These are phyloP conservation scores for Echinarachnius parma DNA, from an alignment of 53 echinoderm and acorn worm species.

Conservation along the genomic window DNA sequence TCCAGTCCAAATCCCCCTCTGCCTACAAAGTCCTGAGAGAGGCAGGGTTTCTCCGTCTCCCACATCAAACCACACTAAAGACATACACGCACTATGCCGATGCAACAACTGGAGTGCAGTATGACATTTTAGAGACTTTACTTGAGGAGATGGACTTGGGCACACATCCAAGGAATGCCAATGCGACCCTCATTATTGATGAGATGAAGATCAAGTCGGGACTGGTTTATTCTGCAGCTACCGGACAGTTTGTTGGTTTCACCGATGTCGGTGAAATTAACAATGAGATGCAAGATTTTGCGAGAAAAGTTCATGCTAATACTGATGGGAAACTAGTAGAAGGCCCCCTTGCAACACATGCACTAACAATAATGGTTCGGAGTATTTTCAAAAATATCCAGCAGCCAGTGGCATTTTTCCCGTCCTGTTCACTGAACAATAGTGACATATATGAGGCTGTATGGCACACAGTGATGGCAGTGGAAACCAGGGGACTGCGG, in stretches of 20 bases:
- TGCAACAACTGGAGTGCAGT: conserved; percentile 22
- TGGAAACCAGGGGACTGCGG: too few relatives aligned
- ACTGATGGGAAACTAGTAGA: not conserved
- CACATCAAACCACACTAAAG: conserved; percentile 4
- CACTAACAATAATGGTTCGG: not conserved
- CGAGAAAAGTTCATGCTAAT: too few relatives aligned
- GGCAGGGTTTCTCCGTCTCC: conserved; percentile 27
- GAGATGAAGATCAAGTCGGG: conserved; percentile 55
- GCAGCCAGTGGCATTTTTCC: not conserved
- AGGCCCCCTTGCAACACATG: not conserved
- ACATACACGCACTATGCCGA: conserved; percentile 46
- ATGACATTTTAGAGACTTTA: conserved; percentile 12
- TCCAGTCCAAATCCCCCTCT: conserved; percentile 24
- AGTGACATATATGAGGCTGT: conserved; percentile 7
- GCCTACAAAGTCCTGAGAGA: conserved; percentile 31
- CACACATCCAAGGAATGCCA: not conserved
- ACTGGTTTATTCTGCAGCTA: conserved; percentile 18
- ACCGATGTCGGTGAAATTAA: conserved; percentile 18
- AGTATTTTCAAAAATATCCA: not conserved
- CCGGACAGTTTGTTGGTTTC: conserved; percentile 42
- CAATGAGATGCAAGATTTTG: conserved; percentile 25
- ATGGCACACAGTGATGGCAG: not conserved
- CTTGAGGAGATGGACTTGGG: not conserved
- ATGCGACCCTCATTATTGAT: conserved; percentile 32
- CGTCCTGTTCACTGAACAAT: not conserved